phyloP scores from a whole-genome alignment of 2,888 invertebrate species.

The Palloptera scutellata region DNA sequence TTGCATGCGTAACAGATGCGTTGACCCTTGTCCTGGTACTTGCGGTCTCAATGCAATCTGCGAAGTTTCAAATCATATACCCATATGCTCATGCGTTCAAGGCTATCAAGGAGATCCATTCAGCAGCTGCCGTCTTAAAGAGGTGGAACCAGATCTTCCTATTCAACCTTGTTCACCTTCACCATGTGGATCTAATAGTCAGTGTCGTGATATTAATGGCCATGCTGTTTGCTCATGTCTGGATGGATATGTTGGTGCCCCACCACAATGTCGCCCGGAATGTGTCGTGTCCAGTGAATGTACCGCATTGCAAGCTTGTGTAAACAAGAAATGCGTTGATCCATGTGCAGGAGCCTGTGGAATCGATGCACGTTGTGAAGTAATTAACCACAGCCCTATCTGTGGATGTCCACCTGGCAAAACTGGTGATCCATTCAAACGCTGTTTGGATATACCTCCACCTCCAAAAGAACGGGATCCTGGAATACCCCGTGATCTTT shows the following conservation, averaged over 20 bases:
- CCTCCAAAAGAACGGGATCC: conserved; percentile 57
- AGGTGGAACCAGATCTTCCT: conserved; percentile 45
- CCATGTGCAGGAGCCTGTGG: conserved; percentile 79
- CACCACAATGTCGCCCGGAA: conserved; percentile 74
- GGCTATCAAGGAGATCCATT: conserved; percentile 78
- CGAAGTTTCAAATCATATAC: conserved; percentile 77
- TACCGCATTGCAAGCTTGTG: conserved; percentile 70
- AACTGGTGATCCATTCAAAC: conserved; percentile 81
- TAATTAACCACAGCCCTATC: conserved; percentile 76
- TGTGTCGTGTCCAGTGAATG: conserved; percentile 76
- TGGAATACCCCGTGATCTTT: conserved; percentile 68
- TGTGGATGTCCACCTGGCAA: conserved; percentile 72
- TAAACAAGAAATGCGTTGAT: conserved; percentile 75
- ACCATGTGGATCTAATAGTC: conserved; percentile 72
- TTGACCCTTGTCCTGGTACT: conserved; percentile 78
- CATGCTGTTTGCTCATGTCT: conserved; percentile 77
- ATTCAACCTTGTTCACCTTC: conserved; percentile 67
- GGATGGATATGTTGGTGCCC: conserved; percentile 73
- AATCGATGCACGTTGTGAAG: conserved; percentile 73
- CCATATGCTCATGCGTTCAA: conserved; percentile 76
- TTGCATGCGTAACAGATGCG: conserved; percentile 76
- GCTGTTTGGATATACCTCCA: conserved; percentile 70
- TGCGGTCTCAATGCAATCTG: conserved; percentile 78
- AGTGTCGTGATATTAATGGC: conserved; percentile 68
- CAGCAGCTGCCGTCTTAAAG: conserved; percentile 65